Evolutionary conservation across 1,140 invertebrate species (phyloP), one percentile per base, ranked within the genome.

Genomic region (Leptinotarsa defecta): DNA sequence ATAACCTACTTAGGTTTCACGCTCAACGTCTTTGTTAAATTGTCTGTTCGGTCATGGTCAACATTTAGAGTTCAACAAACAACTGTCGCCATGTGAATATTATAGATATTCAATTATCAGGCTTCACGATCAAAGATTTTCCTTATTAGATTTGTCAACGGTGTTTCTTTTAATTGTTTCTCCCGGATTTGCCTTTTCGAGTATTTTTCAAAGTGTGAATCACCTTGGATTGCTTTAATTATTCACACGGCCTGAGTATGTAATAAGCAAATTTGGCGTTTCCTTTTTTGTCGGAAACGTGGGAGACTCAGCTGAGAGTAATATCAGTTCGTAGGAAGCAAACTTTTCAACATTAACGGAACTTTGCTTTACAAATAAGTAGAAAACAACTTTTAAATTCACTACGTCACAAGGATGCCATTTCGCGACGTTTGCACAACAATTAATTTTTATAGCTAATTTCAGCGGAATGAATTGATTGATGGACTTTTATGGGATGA

Each of bases 271-370:
- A 27, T 68, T 68, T 43, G 65, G 65, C 34, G 65, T 68, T 43
- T 68, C 65, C 65, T 27, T 68, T 57, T 68, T 68, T 17, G 65
- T 24, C 19, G 6, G 22, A 17, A 24, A 68, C 65, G 65, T 68
- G 65, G 65, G 65, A 68, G 65, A 24, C 22, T 27, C 65, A 68
- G 65, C 65, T 68, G 65, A 24, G 65, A 68, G 34, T 24, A 27
- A 43, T 57, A 43, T 17, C 8, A 24, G 65, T 24, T 68, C 65
- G 65, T 68, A 68, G 65, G 65, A 22, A 24, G 65, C 65, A 24
- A 27, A 68, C 65, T 68, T 68, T 68, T 68, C 65, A 68, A 68
- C 22, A 43, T 68, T 68, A 68, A 68, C 65, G 65, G 65, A 68
- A 68, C 34, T 43, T 24, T 24, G 19, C 17, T 17, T 17, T 68